These are phyloP conservation scores for Betta splendens DNA, from an alignment of 2,797 vertebrate species.

Conservation along the genomic window DNA sequence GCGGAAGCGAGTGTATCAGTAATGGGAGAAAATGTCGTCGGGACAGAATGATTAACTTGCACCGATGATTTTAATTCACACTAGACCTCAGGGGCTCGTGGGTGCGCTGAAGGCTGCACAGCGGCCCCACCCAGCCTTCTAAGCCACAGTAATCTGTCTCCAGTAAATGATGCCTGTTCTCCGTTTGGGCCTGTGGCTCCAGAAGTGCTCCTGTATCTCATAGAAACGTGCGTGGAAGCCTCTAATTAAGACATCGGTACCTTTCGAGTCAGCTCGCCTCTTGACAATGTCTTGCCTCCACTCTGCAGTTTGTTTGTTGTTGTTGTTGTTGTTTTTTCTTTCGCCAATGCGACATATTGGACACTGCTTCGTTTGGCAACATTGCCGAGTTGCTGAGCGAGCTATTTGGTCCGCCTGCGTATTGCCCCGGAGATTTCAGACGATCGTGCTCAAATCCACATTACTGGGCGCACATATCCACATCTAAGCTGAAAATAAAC, in stretches of 20 bases:
- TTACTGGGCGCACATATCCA: conserved; percentile 42
- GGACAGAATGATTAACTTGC: conserved; percentile 49
- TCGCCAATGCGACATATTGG: conserved; percentile 75
- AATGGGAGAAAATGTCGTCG: conserved; percentile 30
- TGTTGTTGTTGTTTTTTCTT: conserved; percentile 49
- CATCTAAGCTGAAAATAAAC: conserved; percentile 51
- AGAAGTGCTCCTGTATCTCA: too few species aligned
- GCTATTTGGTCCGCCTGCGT: conserved; percentile 63
- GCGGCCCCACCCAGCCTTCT: conserved; percentile 18
- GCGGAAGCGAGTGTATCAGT: conserved; percentile 39
- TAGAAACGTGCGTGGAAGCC: too few species aligned
- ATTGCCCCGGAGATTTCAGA: conserved; percentile 63
- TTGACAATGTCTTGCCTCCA: conserved; percentile 56
- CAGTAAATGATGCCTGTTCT: conserved; percentile 33
- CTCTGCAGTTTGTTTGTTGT: too few species aligned
- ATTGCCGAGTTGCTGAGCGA: conserved; percentile 70
- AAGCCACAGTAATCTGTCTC: conserved; percentile 27
- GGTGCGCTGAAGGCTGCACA: conserved; percentile 28
- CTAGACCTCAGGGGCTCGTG: conserved; percentile 28
- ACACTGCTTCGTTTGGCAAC: conserved; percentile 75
- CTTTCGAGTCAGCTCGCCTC: conserved; percentile 58
- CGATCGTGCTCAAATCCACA: conserved; percentile 58
- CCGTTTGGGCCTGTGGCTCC: conserved; percentile 24
- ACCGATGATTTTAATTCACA: conserved; percentile 57
- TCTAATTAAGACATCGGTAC: conserved; percentile 58